These are phyloP conservation scores for Poicephalus meyeri DNA, from an alignment of 2,113 vertebrate species.

Conservation along the genomic window DNA sequence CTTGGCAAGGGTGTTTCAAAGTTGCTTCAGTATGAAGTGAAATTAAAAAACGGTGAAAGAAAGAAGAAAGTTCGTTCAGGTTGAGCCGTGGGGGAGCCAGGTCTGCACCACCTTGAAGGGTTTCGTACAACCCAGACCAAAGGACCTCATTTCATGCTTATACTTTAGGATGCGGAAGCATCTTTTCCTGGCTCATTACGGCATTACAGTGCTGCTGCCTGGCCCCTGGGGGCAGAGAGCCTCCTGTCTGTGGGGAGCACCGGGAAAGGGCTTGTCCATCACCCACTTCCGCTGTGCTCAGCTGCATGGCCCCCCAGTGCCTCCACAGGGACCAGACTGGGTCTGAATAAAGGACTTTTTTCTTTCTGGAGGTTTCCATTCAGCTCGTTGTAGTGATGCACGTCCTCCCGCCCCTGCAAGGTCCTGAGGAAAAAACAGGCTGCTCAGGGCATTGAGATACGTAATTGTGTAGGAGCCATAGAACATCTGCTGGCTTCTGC, in stretches of 20 bases:
- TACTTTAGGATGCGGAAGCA: neutral
- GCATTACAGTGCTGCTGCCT: accelerated
- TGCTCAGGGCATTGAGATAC: accelerated
- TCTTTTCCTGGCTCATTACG: accelerated
- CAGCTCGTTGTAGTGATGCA: accelerated
- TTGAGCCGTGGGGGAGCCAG: accelerated
- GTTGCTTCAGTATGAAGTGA: neutral
- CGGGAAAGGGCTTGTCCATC: neutral
- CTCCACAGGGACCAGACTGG: accelerated
- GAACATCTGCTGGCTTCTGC: neutral
- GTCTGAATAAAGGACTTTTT: accelerated
- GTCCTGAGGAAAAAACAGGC: neutral
- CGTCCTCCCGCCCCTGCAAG: neutral
- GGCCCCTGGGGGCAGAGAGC: accelerated
- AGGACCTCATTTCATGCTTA: neutral
- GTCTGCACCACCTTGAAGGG: neutral
- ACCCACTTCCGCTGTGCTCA: accelerated
- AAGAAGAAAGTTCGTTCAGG: accelerated
- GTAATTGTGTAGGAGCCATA: neutral
- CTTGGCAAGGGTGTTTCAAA: neutral
- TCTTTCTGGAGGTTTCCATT: neutral
- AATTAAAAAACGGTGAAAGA: too few relatives aligned
- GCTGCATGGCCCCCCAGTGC: neutral
- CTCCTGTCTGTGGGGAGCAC: neutral
- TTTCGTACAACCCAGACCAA: neutral